phyloP scores from a whole-genome alignment of 2,888 invertebrate genomes.

The Rotaria socialis region DNA sequence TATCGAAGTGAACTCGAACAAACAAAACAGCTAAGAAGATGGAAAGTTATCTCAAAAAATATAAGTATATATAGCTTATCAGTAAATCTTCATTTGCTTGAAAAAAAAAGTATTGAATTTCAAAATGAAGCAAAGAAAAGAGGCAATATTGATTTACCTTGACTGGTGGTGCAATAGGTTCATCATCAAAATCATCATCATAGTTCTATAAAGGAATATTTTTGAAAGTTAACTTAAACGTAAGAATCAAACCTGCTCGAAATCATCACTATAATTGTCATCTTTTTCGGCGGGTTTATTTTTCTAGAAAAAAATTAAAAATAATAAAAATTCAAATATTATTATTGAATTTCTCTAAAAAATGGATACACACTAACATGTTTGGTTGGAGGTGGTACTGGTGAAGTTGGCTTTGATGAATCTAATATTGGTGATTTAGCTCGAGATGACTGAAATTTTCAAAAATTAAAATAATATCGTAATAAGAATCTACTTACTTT shows the following conservation, averaged over 20 bases:
- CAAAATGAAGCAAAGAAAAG: no score
- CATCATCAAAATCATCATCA: slow-evolving; percentile 47
- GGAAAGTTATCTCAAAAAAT: no score
- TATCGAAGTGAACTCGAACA: no score
- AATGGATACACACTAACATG: neutral
- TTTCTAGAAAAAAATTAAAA: neutral
- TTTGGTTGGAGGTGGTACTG: neutral
- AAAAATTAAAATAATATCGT: neutral
- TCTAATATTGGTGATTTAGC: neutral
- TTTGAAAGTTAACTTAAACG: no score
- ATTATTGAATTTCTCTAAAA: neutral
- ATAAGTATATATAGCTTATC: no score
- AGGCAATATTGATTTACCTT: neutral
- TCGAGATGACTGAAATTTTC: neutral
- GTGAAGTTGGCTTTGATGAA: neutral
- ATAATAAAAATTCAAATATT: neutral
- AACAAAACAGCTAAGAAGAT: no score
- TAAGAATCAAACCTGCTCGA: neutral
- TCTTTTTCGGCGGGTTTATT: neutral
- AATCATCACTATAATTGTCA: slow-evolving; percentile 33
- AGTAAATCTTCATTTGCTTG: no score
- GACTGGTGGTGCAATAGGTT: neutral
- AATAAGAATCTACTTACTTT: neutral
- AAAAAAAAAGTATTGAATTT: no score
- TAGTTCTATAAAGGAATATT: slow-evolving; percentile 31